Conservation (phyloP, 2,113 vertebrate genomes). For the Platanista minor region DNA sequence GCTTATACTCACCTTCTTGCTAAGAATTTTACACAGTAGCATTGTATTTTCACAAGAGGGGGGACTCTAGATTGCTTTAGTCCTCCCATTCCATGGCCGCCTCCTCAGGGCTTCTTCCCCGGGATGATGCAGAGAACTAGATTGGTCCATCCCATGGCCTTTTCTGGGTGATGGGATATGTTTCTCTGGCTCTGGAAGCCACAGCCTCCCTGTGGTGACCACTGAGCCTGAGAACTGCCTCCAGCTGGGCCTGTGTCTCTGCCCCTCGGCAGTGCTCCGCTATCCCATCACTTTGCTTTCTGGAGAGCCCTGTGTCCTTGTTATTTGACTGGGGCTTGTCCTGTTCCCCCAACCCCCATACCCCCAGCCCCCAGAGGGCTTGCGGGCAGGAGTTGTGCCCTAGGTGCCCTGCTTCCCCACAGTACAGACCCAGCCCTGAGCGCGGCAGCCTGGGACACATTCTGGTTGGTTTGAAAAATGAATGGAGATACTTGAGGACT, state of each 20-base stretch:
- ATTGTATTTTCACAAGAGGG: not conserved
- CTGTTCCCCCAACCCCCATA: too few species aligned
- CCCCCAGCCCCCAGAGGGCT: not conserved
- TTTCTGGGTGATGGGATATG: not conserved
- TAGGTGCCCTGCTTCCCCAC: not conserved
- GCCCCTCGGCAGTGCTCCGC: not conserved
- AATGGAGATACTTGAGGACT: not conserved
- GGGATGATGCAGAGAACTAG: not conserved
- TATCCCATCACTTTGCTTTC: not conserved
- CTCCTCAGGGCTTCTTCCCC: not conserved
- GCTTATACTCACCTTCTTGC: not conserved
- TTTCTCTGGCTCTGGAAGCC: not conserved
- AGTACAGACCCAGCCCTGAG: not conserved
- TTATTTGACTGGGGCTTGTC: not conserved
- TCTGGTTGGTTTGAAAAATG: not conserved
- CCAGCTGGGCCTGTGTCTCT: not conserved
- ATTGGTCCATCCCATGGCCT: too few species aligned
- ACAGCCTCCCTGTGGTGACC: not conserved
- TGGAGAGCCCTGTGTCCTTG: not conserved
- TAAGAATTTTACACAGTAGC: not conserved
- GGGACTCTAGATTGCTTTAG: not conserved
- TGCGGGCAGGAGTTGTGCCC: not conserved
- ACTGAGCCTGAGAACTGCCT: not conserved
- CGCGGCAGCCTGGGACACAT: not conserved
- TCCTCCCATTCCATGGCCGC: fast-evolving